Base-by-base conservation (phyloP, 2,797 vertebrate genomes). In the Eupleurogrammus muticus region DNA sequence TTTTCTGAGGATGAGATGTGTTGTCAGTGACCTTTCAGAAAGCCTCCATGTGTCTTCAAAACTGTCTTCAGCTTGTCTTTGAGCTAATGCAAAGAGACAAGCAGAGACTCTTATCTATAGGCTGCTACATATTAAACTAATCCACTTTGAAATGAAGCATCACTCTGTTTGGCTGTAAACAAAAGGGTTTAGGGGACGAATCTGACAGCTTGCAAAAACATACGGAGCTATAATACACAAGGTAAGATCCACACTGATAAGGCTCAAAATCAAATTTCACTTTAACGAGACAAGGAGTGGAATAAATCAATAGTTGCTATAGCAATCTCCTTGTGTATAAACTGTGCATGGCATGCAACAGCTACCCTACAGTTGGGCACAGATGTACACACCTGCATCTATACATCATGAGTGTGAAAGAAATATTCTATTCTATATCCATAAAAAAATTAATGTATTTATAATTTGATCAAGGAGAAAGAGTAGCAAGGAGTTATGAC, bases 111-210 rank as follows among this genome's bases (percentile, higher is more conserved):
- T 77, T 83, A 86, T 84, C 71, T 75, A 76, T 69, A 69, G 75
- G 66, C 73, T 63, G 78, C 78, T 75, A 72, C 69, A 86, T 87
- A 84, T 89, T 85, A 81, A 85, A 79, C 65, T 81, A 89, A 90
- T 86, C 85, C 81, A 88, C 76, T 88, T 86, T 87, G 62, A 90
- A 88, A 90, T 75, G 46, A 78, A 75, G 77, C 76, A 79, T 84
- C 74, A 73, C 66, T 79, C 60, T 63, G 66, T 66, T 66, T 71
- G 73, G 81, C 79, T 84, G 84, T 87, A 90, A 89, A 91, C 86
- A 92, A 87, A 87, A 70, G 70, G 73, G 81, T 84, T 83, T 82
- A 80, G 66, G 81, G 80, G 65, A 73, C 70, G 72, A 75, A 83
- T 83, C 57, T 77, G 82, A 87, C 82, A 86, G 80, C 53, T 75